Conservation (phyloP, 2,113 vertebrate species). For the Sinocyclocheilus grahami region DNA sequence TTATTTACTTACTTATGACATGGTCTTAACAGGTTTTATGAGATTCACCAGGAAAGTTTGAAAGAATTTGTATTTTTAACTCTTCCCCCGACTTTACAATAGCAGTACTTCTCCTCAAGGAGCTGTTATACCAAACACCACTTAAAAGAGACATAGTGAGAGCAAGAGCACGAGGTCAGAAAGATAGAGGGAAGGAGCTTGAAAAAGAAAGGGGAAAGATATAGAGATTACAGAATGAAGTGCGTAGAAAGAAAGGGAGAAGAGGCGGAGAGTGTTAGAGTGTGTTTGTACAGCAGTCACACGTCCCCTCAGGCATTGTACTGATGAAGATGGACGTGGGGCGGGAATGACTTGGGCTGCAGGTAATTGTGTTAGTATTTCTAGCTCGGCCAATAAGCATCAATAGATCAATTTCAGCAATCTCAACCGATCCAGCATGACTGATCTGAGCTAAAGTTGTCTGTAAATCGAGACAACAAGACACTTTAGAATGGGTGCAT, state of each 20-base stretch:
- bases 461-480: not conserved
- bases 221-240: conserved; percentile 55
- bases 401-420: conserved; percentile 60
- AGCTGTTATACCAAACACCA: not conserved
- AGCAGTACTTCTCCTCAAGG: not conserved
- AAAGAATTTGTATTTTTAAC: not conserved
- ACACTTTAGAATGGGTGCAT: not conserved
- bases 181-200: conserved; percentile 43
- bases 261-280: conserved; percentile 50
- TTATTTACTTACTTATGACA: not conserved
- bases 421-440: conserved; percentile 47
- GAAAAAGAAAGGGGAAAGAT: conserved; percentile 53
- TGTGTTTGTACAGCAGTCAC: conserved; percentile 47
- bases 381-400: conserved; percentile 57
- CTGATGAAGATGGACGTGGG: conserved; percentile 61
- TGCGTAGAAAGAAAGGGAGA: conserved; percentile 59
- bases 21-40: not conserved
- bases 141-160: conserved; percentile 10
- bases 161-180: not conserved
- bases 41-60: not conserved
- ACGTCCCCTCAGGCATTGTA: conserved; percentile 55
- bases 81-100: not conserved
- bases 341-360: conserved; percentile 57
- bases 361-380: conserved; percentile 62
- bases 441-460: conserved; percentile 41